A percentile compares a stretch with the other conserved stretches of the same genome.
phyloP scores from a whole-genome alignment of 1,140 invertebrate species.

The Megathymus violae region DNA sequence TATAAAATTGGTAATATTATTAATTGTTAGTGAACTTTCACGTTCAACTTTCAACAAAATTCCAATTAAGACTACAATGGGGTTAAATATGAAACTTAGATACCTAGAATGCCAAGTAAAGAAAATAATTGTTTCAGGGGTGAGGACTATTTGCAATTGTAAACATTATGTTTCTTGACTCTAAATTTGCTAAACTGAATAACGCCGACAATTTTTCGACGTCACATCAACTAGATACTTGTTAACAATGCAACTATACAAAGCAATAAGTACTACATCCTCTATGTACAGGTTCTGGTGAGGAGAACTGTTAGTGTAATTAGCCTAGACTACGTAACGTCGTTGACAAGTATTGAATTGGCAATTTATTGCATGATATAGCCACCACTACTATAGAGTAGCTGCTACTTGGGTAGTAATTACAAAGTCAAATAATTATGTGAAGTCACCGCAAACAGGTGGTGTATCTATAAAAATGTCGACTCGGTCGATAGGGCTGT shows the following conservation, averaged over 20 bases:
- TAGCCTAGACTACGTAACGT: not conserved
- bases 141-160: too few relatives aligned
- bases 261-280: slow-evolving; percentile 9
- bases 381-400: too few relatives aligned
- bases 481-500: not conserved
- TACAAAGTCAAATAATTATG: not conserved
- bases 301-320: slow-evolving; percentile 2
- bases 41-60: too few relatives aligned
- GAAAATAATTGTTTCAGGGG: too few relatives aligned
- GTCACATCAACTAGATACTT: not conserved
- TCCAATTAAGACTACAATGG: too few relatives aligned
- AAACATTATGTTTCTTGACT: too few relatives aligned
- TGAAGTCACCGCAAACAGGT: not conserved
- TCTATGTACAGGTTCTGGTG: slow-evolving; percentile 9
- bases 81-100: too few relatives aligned
- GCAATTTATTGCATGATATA: too few relatives aligned
- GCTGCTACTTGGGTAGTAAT: not conserved
- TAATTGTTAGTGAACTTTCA: too few relatives aligned
- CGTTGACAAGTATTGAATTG: not conserved
- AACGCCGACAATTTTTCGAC: not conserved
- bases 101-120: too few relatives aligned
- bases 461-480: not conserved
- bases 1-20: too few relatives aligned
- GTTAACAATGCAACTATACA: not conserved
- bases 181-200: not conserved